phyloP scores from a whole-genome alignment of 2,888 invertebrate species.

The Tethea ocularis region DNA sequence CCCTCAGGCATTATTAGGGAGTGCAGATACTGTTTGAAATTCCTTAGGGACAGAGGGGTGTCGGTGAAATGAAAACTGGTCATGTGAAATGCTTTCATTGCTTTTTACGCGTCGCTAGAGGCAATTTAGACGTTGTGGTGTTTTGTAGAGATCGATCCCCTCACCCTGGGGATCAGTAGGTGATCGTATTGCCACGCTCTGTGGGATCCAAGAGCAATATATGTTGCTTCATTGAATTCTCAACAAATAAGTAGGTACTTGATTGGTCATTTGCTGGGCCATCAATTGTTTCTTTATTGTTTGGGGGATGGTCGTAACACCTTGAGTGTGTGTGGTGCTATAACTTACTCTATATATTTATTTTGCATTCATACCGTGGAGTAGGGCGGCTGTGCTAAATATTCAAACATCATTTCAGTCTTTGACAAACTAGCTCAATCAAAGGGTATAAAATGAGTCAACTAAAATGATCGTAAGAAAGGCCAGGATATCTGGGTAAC shows the following conservation, averaged over 20 bases:
- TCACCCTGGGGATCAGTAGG: slow-evolving; percentile 45
- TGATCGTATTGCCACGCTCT: slow-evolving; percentile 64
- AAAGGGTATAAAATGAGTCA: too few relatives aligned
- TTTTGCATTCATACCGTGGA: too few relatives aligned
- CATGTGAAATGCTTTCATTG: slow-evolving; percentile 82
- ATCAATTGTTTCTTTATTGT: slow-evolving; percentile 6
- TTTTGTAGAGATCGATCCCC: slow-evolving; percentile 55
- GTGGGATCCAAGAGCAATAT: slow-evolving; percentile 52
- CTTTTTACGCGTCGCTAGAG: slow-evolving; percentile 79
- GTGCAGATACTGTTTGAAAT: slow-evolving; percentile 77
- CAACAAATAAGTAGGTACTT: slow-evolving; percentile 35
- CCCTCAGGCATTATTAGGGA: slow-evolving; percentile 71
- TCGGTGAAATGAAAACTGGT: slow-evolving; percentile 75
- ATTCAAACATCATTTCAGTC: too few relatives aligned
- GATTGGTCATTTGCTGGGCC: slow-evolving; percentile 20
- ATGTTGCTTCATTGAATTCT: slow-evolving; percentile 54
- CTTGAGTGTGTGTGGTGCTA: too few relatives aligned
- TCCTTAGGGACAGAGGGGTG: slow-evolving; percentile 75
- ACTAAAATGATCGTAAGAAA: too few relatives aligned
- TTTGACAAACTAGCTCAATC: too few relatives aligned
- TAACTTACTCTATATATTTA: too few relatives aligned
- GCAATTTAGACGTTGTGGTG: slow-evolving; percentile 77
- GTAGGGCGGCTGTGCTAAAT: too few relatives aligned
- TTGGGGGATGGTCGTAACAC: neutral
- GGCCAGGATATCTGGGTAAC: too few relatives aligned